Conservation (phyloP, 2,113 vertebrate genomes). For the Cebus imitator region DNA sequence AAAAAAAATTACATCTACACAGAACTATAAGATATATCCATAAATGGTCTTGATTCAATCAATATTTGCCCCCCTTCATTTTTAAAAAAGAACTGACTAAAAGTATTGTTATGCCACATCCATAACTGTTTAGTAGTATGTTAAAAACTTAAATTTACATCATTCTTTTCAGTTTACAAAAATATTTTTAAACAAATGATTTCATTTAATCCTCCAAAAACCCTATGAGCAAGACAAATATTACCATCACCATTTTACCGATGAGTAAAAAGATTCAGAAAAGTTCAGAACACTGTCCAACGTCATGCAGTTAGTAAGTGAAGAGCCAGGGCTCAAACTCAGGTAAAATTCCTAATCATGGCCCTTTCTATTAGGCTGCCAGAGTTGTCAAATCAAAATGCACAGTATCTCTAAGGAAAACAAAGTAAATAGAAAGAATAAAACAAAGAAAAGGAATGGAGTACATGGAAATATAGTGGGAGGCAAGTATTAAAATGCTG, state of each 20-base stretch:
- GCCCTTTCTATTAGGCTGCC: slow-evolving; percentile 32
- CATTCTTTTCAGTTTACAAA: slow-evolving; percentile 39
- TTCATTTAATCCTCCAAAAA: slow-evolving; percentile 59
- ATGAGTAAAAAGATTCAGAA: slow-evolving; percentile 29
- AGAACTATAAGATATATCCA: neutral
- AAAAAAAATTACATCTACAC: neutral
- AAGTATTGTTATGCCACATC: neutral
- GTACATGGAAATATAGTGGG: slow-evolving; percentile 39
- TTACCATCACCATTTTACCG: slow-evolving; percentile 49
- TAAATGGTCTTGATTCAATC: slow-evolving; percentile 36
- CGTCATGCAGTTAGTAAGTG: slow-evolving; percentile 71
- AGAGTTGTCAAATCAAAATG: slow-evolving; percentile 51
- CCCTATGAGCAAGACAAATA: slow-evolving; percentile 21
- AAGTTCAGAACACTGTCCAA: slow-evolving; percentile 51
- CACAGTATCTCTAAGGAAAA: slow-evolving; percentile 41
- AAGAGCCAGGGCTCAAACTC: slow-evolving; percentile 22
- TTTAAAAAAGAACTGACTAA: slow-evolving; percentile 14
- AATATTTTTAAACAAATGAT: slow-evolving; percentile 24
- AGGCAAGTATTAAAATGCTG: slow-evolving; percentile 67
- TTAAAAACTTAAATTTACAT: neutral
- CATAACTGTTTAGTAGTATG: slow-evolving; percentile 9
- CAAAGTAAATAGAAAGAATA: slow-evolving; percentile 28
- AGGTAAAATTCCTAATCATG: slow-evolving; percentile 49
- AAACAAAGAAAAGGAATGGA: slow-evolving; percentile 52
- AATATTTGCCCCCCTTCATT: neutral